These are phyloP conservation scores for Drosophila anomalata DNA, from an alignment of 2,888 invertebrate species.

Conservation along the genomic window DNA sequence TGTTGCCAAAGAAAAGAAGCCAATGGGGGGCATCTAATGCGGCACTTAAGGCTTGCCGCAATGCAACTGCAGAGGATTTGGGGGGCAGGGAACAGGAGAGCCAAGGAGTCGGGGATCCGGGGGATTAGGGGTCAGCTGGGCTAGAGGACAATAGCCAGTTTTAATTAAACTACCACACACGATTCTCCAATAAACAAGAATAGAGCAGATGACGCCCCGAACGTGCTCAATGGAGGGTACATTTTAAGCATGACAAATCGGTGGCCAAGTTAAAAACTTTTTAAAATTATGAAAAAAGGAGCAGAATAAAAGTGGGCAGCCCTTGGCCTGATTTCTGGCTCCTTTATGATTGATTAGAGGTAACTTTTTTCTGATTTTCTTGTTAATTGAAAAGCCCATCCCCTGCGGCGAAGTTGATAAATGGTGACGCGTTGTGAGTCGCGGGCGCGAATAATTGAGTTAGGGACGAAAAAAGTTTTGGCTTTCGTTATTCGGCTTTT, in stretches of 20 bases:
- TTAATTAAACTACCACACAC: constrained; percentile 65
- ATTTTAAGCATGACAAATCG: constrained; percentile 41
- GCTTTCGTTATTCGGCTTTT: constrained; percentile 22
- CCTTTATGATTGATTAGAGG: constrained; percentile 65
- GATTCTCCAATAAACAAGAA: constrained; percentile 48
- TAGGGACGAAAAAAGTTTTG: constrained; percentile 41
- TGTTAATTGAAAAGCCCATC: constrained; percentile 60
- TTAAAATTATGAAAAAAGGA: constrained; percentile 3
- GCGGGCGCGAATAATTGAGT: constrained; percentile 50
- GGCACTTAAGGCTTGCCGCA: constrained; percentile 34
- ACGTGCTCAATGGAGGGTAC: constrained; percentile 20
- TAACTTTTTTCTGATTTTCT: constrained; percentile 26
- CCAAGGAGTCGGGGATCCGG: not conserved
- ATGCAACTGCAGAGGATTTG: constrained; percentile 34
- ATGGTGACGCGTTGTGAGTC: constrained; percentile 40
- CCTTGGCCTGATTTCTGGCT: constrained; percentile 1
- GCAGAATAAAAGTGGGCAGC: constrained; percentile 1
- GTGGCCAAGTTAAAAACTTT: constrained; percentile 34
- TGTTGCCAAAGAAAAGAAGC: constrained; percentile 24
- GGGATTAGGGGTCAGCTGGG: constrained; percentile 23
- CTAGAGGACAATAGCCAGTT: constrained; percentile 46
- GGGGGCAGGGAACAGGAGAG: not conserved
- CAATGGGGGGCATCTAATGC: constrained; percentile 34
- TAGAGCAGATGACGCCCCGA: constrained; percentile 43
- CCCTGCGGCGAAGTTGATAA: constrained; percentile 48